These are phyloP conservation scores for Podargus strigoides DNA, from an alignment of 2,797 vertebrate species.

Conservation along the genomic window DNA sequence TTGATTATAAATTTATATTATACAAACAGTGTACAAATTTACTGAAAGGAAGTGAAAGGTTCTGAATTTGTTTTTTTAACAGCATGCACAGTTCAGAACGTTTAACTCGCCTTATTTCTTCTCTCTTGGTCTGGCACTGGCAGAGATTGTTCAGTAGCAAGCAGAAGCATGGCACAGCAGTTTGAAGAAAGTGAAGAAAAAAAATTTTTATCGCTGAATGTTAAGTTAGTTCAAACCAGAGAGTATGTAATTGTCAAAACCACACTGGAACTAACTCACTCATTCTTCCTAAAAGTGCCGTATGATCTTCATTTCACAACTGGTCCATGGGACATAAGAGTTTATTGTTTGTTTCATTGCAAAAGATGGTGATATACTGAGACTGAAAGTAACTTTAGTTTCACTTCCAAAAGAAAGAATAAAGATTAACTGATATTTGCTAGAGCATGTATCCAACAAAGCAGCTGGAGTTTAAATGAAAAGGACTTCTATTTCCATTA, in stretches of 20 bases:
- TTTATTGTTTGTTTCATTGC: slow-evolving; percentile 26
- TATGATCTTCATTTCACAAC: slow-evolving; percentile 28
- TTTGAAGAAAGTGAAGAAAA: neutral
- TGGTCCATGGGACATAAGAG: neutral
- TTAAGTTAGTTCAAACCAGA: neutral
- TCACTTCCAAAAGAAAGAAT: slow-evolving; percentile 6
- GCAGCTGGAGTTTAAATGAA: slow-evolving; percentile 50
- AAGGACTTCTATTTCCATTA: neutral
- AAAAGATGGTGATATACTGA: slow-evolving; percentile 17
- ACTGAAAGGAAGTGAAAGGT: neutral
- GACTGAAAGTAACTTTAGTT: neutral
- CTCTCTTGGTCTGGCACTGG: neutral
- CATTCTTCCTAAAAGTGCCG: slow-evolving; percentile 38
- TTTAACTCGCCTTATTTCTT: neutral
- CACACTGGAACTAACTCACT: slow-evolving; percentile 41
- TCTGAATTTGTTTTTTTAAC: neutral
- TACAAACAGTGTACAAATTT: neutral
- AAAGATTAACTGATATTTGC: slow-evolving; percentile 8
- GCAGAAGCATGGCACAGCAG: neutral
- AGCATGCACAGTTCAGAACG: neutral
- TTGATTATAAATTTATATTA: neutral
- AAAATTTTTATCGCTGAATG: neutral
- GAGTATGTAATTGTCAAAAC: neutral
- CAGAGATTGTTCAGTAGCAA: neutral
- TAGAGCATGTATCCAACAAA: slow-evolving; percentile 12